A percentile compares a stretch with the other conserved stretches of the same genome.
phyloP scores from a whole-genome alignment of 2,797 vertebrate species.

The Bufotes viridis region DNA sequence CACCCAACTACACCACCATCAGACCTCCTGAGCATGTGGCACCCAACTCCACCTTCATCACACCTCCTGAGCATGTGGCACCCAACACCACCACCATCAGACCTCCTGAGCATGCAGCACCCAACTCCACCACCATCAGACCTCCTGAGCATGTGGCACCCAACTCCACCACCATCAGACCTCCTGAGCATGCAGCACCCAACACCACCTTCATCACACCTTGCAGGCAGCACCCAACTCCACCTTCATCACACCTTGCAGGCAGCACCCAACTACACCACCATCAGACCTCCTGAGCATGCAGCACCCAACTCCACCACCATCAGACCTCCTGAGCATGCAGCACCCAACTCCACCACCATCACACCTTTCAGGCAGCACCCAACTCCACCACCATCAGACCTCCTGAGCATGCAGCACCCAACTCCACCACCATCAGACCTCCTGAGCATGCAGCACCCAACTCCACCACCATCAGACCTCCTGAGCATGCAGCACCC shows the following conservation, averaged over 20 bases:
- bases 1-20: not conserved
- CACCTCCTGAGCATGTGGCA: not conserved
- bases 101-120: not conserved
- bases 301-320: not conserved
- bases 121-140: not conserved
- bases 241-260: not conserved
- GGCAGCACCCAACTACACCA: not conserved
- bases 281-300: not conserved
- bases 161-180: not conserved
- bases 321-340: not conserved
- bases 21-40: not conserved
- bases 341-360: not conserved
- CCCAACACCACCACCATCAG: not conserved
- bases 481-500: not conserved
- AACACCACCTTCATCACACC: not conserved
- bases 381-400: not conserved
- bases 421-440: not conserved
- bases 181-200: not conserved
- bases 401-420: not conserved
- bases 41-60: not conserved
- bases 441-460: not conserved
- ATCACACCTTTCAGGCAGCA: not conserved
- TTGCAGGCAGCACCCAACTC: not conserved
- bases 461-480: not conserved
- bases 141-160: not conserved